Percentiles rank a stretch among this genome's conserved stretches.
These are phyloP conservation scores for Porphyrio hochstetteri DNA, from an alignment of 2,113 vertebrate species.

Conservation along the genomic window DNA sequence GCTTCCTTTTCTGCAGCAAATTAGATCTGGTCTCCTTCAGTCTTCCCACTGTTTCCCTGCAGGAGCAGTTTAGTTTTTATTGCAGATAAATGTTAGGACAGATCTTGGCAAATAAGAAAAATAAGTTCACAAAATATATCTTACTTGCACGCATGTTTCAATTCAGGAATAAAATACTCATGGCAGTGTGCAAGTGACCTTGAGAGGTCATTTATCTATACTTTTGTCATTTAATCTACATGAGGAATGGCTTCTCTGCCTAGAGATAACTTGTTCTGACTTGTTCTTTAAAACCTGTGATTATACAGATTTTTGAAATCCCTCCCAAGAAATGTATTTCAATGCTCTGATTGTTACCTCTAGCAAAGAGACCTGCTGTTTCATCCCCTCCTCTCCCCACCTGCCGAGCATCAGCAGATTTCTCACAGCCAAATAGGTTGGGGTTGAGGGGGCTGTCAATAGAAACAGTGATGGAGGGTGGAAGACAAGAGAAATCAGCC, in stretches of 20 bases:
- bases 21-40: neutral
- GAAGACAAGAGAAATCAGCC: neutral
- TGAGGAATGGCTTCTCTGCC: neutral
- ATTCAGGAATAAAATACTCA: neutral
- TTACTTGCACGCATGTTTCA: neutral
- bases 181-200: neutral
- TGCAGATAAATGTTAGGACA: neutral
- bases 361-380: neutral
- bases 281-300: neutral
- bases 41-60: neutral
- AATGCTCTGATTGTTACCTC: neutral
- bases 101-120: neutral
- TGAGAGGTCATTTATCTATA: neutral
- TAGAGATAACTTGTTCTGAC: neutral
- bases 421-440: neutral
- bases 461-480: neutral
- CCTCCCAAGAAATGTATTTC: neutral
- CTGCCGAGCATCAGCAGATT: neutral
- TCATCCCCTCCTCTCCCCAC: neutral
- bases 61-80: neutral
- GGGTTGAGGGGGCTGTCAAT: neutral
- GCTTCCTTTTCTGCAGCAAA: neutral
- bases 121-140: neutral
- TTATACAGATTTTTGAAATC: neutral
- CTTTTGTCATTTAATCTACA: neutral